These are phyloP conservation scores for Luperina testacea DNA, from an alignment of 2,888 invertebrate species.

Conservation along the genomic window DNA sequence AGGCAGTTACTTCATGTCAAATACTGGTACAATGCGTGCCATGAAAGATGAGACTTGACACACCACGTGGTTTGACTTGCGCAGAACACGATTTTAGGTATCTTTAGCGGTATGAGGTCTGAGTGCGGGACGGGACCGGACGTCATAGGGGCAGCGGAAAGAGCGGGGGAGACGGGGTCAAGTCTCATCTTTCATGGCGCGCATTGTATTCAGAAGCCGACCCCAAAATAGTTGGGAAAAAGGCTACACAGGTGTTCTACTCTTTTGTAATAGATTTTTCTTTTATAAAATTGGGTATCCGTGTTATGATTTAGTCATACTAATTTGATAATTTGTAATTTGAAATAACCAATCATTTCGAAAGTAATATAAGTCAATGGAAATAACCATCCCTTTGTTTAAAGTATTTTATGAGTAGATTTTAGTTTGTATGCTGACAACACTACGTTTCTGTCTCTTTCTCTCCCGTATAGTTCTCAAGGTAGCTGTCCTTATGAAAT, in stretches of 20 bases:
- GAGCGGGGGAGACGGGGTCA: no score
- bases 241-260: no score
- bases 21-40: no score
- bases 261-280: neutral
- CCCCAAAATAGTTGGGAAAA: neutral
- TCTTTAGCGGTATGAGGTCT: no score
- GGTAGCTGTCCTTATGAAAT: conserved; percentile 83
- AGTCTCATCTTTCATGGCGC: no score
- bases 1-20: no score
- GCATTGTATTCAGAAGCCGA: neutral
- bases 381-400: neutral
- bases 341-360: no score
- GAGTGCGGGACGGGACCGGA: no score
- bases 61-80: no score
- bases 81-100: no score
- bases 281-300: neutral
- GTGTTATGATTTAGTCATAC: neutral
- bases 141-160: no score
- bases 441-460: conserved; percentile 84
- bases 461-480: conserved; percentile 88
- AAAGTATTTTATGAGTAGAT: neutral
- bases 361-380: neutral
- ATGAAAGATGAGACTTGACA: no score
- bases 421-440: conserved; percentile 67
- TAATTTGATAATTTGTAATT: neutral